Base-by-base conservation (phyloP, 2,797 vertebrate genomes). In the Gila robusta region DNA sequence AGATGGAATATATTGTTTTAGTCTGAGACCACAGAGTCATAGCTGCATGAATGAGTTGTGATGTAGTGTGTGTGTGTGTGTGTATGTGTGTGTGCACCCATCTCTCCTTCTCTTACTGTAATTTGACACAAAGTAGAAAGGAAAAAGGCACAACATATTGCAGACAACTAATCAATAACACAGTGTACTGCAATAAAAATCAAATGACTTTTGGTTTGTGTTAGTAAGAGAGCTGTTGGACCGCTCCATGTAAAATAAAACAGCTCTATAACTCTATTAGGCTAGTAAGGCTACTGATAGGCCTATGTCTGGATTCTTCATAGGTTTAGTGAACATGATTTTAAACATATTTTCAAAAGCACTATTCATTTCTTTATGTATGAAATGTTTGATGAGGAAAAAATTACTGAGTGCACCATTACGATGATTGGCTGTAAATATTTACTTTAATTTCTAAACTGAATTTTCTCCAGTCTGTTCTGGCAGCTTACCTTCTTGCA, bases 81-180 rank as follows among this genome's bases (percentile, higher is more conserved):
- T 80, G 39, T 47, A 6, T 37, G 28, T 78, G 35, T 64, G 28
- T 26, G 26, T 69, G 56, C 2, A 9, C 26, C n/a, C 9, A 37
- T 62, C 59, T 83, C 52, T 83, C 17, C 26, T 79, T 79, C 74
- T 59, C 49, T 70, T 79, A 69, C 47, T 39, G 73, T 84, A 78
- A 84, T 70, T 54, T 69, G 62, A 84, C 35, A 70, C 83, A 84
- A 84, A 19, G 2, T 5, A 39, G 44, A 54, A n/a, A 67, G 21
- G 6, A 70, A 39, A 56, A 78, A n/a, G 11, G 17, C 5, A 56
- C 74, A 59, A 79, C n/a, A 67, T 47, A 67, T 52, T 17, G 26
- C 82, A 77, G 21, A 83, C 82, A 84, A 79, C 62, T 79, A 84
- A 84, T 84, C 83, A 70, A 84, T 84, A 79, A 56, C 64, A 79